phyloP scores from a whole-genome alignment of 2,888 invertebrate genomes.

The Diachrysia chrysitis region DNA sequence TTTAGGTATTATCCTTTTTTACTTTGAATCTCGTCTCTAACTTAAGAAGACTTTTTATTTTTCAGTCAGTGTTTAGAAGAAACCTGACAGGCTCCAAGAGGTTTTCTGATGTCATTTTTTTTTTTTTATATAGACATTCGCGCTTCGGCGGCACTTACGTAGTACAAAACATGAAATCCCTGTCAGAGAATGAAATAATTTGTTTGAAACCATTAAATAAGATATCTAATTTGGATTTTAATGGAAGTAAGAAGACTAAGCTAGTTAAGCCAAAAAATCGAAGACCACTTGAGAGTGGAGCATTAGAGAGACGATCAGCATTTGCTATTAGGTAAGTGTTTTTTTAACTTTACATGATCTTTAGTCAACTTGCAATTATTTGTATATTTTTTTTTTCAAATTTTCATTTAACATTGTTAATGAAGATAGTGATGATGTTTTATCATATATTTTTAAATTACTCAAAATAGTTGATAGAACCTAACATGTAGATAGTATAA shows the following conservation, averaged over 20 bases:
- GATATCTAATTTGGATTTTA: conserved; percentile 94
- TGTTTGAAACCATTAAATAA: conserved; percentile 95
- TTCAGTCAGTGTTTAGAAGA: too few relatives aligned
- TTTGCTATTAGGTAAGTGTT: conserved; percentile 92
- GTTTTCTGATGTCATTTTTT: not conserved
- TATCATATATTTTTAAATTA: too few relatives aligned
- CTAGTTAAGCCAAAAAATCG: conserved; percentile 93
- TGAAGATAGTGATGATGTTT: too few relatives aligned
- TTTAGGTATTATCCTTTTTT: too few relatives aligned
- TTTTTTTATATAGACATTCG: conserved; percentile 93
- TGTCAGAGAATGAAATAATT: conserved; percentile 96
- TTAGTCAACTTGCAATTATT: too few relatives aligned
- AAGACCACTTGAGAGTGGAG: conserved; percentile 90
- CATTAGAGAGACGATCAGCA: conserved; percentile 94
- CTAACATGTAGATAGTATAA: too few relatives aligned
- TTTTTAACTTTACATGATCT: not conserved
- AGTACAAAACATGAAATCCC: conserved; percentile 97
- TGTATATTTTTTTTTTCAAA: too few relatives aligned
- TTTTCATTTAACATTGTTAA: too few relatives aligned
- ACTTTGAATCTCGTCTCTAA: too few relatives aligned
- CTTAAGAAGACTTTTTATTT: too few relatives aligned
- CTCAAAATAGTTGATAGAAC: too few relatives aligned
- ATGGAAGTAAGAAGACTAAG: conserved; percentile 89
- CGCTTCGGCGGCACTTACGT: conserved; percentile 98
- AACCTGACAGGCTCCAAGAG: too few relatives aligned